phyloP scores from a whole-genome alignment of 2,888 invertebrate genomes.

The Caenorhabditis sp. region DNA sequence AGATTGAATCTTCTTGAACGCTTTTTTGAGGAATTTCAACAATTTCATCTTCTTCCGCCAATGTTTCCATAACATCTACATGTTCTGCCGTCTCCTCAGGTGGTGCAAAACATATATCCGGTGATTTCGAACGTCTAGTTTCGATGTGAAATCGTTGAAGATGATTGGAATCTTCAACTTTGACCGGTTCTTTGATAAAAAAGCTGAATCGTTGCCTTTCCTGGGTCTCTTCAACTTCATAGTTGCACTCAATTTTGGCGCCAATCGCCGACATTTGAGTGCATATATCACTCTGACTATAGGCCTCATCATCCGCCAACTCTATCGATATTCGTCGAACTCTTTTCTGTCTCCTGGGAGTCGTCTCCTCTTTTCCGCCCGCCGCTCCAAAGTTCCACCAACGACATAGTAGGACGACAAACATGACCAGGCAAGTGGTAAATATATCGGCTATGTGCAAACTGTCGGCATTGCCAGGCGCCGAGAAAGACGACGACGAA shows the following conservation, averaged over 20 bases:
- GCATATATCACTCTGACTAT: conserved; percentile 27
- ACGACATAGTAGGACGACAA: conserved; percentile 34
- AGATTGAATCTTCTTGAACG: neutral
- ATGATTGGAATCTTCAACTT: neutral
- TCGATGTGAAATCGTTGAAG: neutral
- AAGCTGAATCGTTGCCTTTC: neutral
- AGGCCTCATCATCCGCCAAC: conserved; percentile 25
- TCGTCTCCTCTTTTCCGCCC: neutral
- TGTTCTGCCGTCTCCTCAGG: neutral
- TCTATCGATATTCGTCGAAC: conserved; percentile 20
- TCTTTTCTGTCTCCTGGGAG: neutral
- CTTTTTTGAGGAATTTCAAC: neutral
- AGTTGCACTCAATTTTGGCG: conserved; percentile 20
- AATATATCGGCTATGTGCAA: conserved; percentile 25
- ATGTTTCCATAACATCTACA: neutral
- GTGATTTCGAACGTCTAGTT: neutral
- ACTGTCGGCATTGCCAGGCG: neutral
- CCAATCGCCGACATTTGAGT: conserved; percentile 15
- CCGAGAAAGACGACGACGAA: neutral
- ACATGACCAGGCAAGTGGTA: conserved; percentile 33
- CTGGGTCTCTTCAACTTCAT: conserved; percentile 9
- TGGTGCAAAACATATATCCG: neutral
- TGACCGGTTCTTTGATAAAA: neutral
- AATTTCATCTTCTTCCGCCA: neutral
- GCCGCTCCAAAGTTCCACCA: conserved; percentile 13